A percentile compares a stretch with the other conserved stretches of the same genome.
Evolutionary conservation across 2,797 vertebrate species (phyloP).

Genomic region (Naso thynnoides): DNA sequence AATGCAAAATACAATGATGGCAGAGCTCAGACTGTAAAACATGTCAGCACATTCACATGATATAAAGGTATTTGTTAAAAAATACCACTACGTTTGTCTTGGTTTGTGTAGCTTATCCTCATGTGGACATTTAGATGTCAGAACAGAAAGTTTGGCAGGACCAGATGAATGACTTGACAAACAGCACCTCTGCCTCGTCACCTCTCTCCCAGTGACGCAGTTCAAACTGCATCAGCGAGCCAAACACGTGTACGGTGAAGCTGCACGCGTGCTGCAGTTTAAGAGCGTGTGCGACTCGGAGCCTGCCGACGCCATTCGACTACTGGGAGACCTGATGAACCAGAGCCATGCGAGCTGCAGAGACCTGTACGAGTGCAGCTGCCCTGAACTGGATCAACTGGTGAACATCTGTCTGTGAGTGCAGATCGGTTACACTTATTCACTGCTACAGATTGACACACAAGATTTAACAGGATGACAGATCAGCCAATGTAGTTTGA

Average conservation of each 20-base stretch:
- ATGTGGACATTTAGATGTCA: neutral
- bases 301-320: conserved; percentile 80
- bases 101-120: neutral
- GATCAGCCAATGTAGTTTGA: neutral
- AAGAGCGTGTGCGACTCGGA: conserved; percentile 88
- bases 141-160: neutral
- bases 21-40: too few relatives aligned
- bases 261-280: conserved; percentile 91
- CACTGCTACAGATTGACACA: neutral
- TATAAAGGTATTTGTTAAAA: neutral
- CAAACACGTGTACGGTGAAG: conserved; percentile 95
- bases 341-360: conserved; percentile 95
- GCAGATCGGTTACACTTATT: neutral
- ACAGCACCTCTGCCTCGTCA: neutral
- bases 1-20: too few relatives aligned
- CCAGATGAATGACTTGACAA: neutral
- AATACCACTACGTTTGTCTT: neutral
- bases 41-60: too few relatives aligned
- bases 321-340: conserved; percentile 95
- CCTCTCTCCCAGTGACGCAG: conserved; percentile 78
- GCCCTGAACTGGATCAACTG: conserved; percentile 93
- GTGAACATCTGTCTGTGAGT: conserved; percentile 93
- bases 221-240: conserved; percentile 95
- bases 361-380: conserved; percentile 97
- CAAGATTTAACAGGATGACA: neutral